Evolutionary conservation across 2,888 invertebrate genomes (phyloP).

Genomic region (Parnassius glacialis): DNA sequence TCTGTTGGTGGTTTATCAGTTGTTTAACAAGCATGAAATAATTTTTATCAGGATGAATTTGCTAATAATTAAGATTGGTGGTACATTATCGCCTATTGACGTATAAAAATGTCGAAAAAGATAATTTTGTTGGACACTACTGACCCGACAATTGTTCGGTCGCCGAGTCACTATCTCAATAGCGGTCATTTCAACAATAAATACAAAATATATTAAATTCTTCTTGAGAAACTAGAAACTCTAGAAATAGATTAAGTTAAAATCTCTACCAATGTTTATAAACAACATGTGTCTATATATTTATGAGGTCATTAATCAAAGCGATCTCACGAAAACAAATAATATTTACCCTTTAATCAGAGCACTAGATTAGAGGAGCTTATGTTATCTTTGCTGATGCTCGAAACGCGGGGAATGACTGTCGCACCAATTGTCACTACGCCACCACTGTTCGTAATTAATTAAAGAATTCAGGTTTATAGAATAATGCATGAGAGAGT

Average conservation of each 20-base stretch:
- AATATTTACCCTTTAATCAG: conserved; percentile 70
- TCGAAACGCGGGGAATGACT: conserved; percentile 74
- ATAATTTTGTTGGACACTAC: conserved; percentile 39
- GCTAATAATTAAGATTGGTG: conserved; percentile 36
- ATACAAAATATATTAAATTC: background rate
- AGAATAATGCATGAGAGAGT: conserved; percentile 69
- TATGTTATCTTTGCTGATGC: conserved; percentile 70
- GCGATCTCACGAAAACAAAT: conserved; percentile 41
- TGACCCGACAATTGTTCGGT: conserved; percentile 23
- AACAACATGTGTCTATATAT: conserved; percentile 15
- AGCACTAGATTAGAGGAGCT: conserved; percentile 48
- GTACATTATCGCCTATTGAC: conserved; percentile 48
- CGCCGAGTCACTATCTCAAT: background rate
- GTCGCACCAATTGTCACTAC: conserved; percentile 76
- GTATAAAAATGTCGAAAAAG: conserved; percentile 43
- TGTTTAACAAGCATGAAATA: conserved; percentile 31
- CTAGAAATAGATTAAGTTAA: background rate
- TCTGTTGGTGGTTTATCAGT: conserved; percentile 19
- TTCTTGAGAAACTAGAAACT: background rate
- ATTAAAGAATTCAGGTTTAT: conserved; percentile 57
- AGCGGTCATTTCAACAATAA: background rate
- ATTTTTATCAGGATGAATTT: conserved; percentile 37
- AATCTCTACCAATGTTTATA: conserved; percentile 15
- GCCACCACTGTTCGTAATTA: conserved; percentile 74
- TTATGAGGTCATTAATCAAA: conserved; percentile 20